Evolutionary conservation across 2,113 vertebrate species (phyloP).

Genomic region (Xiphophorus hellerii): DNA sequence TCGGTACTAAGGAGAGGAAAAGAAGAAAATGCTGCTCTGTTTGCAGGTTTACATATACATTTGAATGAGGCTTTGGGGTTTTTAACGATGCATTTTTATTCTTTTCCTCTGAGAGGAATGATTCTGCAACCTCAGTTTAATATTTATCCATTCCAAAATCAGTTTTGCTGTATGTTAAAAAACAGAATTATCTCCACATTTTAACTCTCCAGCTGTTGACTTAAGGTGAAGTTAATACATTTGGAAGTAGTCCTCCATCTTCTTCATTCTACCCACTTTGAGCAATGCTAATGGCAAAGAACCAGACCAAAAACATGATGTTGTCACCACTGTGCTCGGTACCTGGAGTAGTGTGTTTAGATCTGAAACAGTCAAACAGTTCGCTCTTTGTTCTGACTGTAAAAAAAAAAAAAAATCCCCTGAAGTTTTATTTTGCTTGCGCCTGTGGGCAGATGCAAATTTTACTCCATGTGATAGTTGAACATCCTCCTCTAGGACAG

Average conservation of each 20-base stretch:
- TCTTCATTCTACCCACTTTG: too few species aligned
- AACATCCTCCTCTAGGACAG: too few species aligned
- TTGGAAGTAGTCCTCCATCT: too few species aligned
- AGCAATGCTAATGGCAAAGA: too few species aligned
- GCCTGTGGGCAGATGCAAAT: too few species aligned
- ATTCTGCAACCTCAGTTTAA: background rate
- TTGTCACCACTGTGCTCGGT: background rate
- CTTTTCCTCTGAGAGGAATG: background rate
- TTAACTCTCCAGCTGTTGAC: background rate
- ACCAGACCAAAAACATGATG: background rate
- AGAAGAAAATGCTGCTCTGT: background rate
- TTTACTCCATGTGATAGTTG: too few species aligned
- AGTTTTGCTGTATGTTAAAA: background rate
- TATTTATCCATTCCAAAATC: background rate
- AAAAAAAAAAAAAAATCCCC: background rate
- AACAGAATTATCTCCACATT: background rate
- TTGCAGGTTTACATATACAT: too few species aligned
- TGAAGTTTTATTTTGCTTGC: background rate
- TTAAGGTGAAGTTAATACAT: background rate
- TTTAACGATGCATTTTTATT: background rate
- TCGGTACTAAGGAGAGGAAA: conserved; percentile 84
- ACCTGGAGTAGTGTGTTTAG: background rate
- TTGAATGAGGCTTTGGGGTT: background rate
- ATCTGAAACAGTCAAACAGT: background rate
- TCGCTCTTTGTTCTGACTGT: background rate